Evolutionary conservation across 2,113 vertebrate genomes (phyloP).

Genomic region (Campylorhamphus procurvoides): DNA sequence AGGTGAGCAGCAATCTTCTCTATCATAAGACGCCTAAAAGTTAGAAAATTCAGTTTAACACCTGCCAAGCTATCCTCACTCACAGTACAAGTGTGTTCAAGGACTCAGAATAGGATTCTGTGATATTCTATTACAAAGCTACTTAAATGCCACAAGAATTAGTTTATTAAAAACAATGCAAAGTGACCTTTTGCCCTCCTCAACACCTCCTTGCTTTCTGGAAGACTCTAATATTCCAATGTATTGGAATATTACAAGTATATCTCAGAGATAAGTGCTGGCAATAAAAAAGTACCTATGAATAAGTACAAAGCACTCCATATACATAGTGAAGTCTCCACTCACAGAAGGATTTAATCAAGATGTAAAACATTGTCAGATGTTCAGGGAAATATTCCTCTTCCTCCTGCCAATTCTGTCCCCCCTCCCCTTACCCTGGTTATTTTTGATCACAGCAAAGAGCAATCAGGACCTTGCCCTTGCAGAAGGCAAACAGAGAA

Average conservation of each 20-base stretch:
- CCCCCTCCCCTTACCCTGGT: not conserved
- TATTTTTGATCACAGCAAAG: not conserved
- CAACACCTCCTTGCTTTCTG: not conserved
- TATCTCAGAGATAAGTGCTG: not conserved
- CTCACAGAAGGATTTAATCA: not conserved
- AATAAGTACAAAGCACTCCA: not conserved
- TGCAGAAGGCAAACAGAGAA: not conserved
- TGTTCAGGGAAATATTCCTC: not conserved
- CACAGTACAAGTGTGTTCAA: not conserved
- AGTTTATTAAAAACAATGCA: not conserved
- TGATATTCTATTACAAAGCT: not conserved
- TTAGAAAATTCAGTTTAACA: not conserved
- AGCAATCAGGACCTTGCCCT: not conserved
- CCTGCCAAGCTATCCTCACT: not conserved
- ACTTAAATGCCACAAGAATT: not conserved
- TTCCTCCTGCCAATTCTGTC: not conserved
- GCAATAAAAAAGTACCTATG: not conserved
- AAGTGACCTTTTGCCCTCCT: not conserved
- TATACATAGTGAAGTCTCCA: not conserved
- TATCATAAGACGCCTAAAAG: constrained; percentile 93
- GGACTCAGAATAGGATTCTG: not conserved
- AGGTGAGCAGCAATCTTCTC: constrained; percentile 98
- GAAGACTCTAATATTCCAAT: not conserved
- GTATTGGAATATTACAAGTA: not conserved
- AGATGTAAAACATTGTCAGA: not conserved